Conservation (phyloP, 2,888 invertebrate genomes). For the Lochmaea capreae region DNA sequence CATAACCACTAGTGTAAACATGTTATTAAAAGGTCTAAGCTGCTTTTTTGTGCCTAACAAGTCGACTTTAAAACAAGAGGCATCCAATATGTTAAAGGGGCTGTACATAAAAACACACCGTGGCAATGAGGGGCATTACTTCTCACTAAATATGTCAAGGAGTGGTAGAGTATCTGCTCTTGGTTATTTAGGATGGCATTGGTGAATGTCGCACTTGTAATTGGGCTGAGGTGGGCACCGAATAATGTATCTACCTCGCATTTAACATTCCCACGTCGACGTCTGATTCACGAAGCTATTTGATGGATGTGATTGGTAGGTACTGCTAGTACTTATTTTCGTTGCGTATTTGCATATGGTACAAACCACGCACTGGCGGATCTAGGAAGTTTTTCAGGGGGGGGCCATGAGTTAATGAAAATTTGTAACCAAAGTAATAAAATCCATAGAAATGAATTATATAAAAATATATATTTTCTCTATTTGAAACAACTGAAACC, state of each 20-base stretch:
- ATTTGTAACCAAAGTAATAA: no score
- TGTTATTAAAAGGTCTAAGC: no score
- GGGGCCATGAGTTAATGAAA: no score
- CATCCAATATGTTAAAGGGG: no score
- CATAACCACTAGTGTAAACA: no score
- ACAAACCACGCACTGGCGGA: no score
- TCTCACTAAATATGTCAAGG: conserved; percentile 38
- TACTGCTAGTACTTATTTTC: conserved; percentile 14
- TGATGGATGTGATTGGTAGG: conserved; percentile 26
- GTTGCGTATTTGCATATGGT: conserved; percentile 13
- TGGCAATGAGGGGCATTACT: conserved; percentile 21
- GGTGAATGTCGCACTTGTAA: conserved; percentile 59
- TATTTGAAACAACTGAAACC: no score
- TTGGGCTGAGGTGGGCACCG: conserved; percentile 59
- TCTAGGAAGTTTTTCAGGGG: no score
- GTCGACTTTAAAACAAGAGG: no score
- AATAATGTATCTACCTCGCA: conserved; percentile 56
- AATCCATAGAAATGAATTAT: no score
- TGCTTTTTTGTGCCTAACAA: no score
- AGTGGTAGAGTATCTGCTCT: conserved; percentile 53
- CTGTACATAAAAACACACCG: conserved; percentile 2
- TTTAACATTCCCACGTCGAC: conserved; percentile 46
- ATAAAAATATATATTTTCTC: no score
- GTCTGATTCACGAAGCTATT: conserved; percentile 33
- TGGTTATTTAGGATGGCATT: conserved; percentile 60